Evolutionary conservation across 2,797 vertebrate species (phyloP).

Genomic region (Jordanella pulchra): DNA sequence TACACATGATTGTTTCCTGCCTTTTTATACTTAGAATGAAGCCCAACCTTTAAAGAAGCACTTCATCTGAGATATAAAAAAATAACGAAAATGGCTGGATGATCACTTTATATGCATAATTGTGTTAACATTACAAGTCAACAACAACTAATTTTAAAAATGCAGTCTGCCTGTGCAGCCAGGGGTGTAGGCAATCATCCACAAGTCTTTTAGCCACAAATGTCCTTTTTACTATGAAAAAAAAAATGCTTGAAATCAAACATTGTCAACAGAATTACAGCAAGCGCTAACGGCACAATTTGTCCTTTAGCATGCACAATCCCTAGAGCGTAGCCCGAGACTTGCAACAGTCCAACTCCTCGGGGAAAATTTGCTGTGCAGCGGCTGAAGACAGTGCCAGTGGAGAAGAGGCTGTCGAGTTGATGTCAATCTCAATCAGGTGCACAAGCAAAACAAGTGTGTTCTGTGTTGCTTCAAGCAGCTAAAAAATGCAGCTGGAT

Average conservation of each 20-base stretch:
- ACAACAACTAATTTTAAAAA: constrained; percentile 36
- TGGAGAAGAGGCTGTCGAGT: constrained; percentile 36
- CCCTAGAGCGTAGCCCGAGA: constrained; percentile 31
- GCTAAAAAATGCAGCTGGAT: constrained; percentile 36
- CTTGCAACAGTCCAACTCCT: constrained; percentile 49
- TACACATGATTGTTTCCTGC: constrained; percentile 33
- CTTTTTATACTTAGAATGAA: constrained; percentile 49
- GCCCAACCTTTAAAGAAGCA: constrained; percentile 49
- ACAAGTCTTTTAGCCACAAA: constrained; percentile 38
- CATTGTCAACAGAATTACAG: constrained; percentile 56
- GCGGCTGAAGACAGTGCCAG: constrained; percentile 39
- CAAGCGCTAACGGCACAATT: constrained; percentile 43
- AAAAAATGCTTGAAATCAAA: constrained; percentile 48
- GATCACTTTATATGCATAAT: constrained; percentile 18
- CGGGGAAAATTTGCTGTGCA: constrained; percentile 32
- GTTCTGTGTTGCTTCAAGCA: constrained; percentile 44
- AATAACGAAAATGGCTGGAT: constrained; percentile 15
- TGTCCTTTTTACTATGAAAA: constrained; percentile 39
- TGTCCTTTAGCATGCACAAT: constrained; percentile 43
- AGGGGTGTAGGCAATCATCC: constrained; percentile 16
- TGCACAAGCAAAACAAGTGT: constrained; percentile 38
- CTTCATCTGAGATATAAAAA: constrained; percentile 30
- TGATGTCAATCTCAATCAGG: constrained; percentile 52
- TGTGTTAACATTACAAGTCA: constrained; percentile 17
- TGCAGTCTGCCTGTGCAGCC: constrained; percentile 17